phyloP scores from a whole-genome alignment of 1,140 invertebrate species.

The Ooceraea biroi region DNA sequence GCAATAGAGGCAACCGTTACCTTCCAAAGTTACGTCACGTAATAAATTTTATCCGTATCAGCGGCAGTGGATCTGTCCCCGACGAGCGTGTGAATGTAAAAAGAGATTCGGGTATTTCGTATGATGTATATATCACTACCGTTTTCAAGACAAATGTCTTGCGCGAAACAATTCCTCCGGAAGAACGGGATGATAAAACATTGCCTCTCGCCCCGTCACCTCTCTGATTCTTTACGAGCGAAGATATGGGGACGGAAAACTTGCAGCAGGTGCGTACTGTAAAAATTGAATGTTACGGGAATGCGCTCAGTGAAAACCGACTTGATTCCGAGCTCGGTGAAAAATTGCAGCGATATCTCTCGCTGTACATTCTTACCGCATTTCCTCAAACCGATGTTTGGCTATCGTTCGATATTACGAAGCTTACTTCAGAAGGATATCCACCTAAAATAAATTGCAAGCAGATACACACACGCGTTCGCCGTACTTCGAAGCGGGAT shows the following conservation, averaged over 20 bases:
- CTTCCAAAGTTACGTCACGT: conserved; percentile 22
- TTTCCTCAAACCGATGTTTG: neutral
- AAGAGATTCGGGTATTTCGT: conserved; percentile 33
- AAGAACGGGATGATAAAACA: neutral
- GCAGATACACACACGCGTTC: neutral
- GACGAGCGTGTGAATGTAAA: neutral
- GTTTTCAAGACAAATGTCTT: conserved; percentile 19
- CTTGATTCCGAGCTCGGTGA: neutral
- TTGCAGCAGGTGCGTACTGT: neutral
- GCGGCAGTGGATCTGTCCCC: conserved; percentile 7
- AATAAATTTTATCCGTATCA: conserved; percentile 37
- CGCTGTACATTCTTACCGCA: neutral
- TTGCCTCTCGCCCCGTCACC: neutral
- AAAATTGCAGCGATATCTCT: conserved; percentile 18
- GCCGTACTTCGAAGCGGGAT: neutral
- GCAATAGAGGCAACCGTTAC: neutral
- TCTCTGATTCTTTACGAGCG: neutral
- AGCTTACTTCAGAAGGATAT: neutral
- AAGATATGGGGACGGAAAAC: neutral
- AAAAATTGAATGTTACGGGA: conserved; percentile 20
- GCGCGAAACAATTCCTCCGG: conserved; percentile 18
- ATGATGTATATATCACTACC: conserved; percentile 20
- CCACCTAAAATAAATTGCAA: neutral
- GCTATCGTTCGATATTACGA: conserved; percentile 3
- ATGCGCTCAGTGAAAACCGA: conserved; percentile 7